A percentile compares a stretch with the other conserved stretches of the same genome.
Evolutionary conservation across 2,888 invertebrate genomes (phyloP).

Genomic region (Lobophora halterata): DNA sequence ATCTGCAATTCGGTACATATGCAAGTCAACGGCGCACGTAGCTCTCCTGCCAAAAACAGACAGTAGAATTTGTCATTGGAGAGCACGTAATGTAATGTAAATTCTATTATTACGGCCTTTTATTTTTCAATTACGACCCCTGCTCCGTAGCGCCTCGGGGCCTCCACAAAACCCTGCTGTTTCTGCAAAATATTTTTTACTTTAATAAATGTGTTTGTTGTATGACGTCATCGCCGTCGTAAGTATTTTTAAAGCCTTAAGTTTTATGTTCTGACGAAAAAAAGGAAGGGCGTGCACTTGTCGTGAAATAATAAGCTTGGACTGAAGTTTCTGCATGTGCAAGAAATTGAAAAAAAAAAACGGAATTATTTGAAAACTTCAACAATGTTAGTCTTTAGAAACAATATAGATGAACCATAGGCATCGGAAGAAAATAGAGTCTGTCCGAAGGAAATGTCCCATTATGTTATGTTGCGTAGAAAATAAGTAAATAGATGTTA

Average conservation of each 20-base stretch:
- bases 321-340: no score
- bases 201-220: conserved; percentile 4
- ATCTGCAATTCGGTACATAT: conserved; percentile 42
- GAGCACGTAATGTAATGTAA: conserved; percentile 78
- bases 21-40: conserved; percentile 60
- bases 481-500: conserved; percentile 11
- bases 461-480: conserved; percentile 12
- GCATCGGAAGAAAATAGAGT: conserved; percentile 5
- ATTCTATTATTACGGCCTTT: conserved; percentile 80
- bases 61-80: conserved; percentile 74
- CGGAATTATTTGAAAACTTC: neutral
- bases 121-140: conserved; percentile 79
- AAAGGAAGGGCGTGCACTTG: no score
- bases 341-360: no score
- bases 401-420: no score
- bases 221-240: no score
- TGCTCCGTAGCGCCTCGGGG: conserved; percentile 67
- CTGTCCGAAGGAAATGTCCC: conserved; percentile 13
- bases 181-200: conserved; percentile 36
- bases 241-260: no score
- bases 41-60: conserved; percentile 73
- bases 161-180: conserved; percentile 54
- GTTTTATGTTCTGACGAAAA: no score
- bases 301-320: no score
- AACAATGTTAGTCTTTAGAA: no score